Percentiles rank a stretch among this genome's conserved stretches.
Evolutionary conservation across 2,797 vertebrate genomes (phyloP).

Genomic region (Pseudocheirus occidentalis): DNA sequence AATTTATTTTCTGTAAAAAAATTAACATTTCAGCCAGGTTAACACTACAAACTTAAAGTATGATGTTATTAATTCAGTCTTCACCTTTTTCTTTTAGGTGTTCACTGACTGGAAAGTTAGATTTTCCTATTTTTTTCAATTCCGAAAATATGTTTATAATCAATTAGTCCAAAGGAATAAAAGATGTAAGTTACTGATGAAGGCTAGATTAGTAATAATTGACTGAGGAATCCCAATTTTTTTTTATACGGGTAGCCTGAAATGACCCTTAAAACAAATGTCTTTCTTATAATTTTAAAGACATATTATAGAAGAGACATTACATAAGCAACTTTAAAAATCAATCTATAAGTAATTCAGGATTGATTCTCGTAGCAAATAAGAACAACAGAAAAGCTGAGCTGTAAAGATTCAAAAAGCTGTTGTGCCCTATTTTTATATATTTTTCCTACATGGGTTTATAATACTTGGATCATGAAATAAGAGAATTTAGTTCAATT

Average conservation of each 20-base stretch:
- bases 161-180: conserved; percentile 10
- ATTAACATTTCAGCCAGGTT: neutral
- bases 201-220: conserved; percentile 8
- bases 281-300: neutral
- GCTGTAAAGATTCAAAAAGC: neutral
- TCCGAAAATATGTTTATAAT: neutral
- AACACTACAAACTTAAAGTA: neutral
- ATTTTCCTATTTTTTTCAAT: conserved; percentile 37
- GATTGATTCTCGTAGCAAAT: neutral
- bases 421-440: neutral
- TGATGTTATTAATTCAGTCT: conserved; percentile 16
- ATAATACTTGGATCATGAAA: neutral
- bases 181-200: neutral
- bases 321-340: neutral
- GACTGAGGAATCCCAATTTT: conserved; percentile 4
- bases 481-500: neutral
- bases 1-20: conserved; percentile 35
- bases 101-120: conserved; percentile 1
- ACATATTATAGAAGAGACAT: neutral
- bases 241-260: neutral
- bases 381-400: neutral
- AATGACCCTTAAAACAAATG: neutral
- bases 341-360: neutral
- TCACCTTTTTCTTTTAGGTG: conserved; percentile 29
- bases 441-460: neutral